A percentile compares a stretch with the other conserved stretches of the same genome.
Conservation (phyloP, 2,113 vertebrate species). For the Cololabis saira region DNA sequence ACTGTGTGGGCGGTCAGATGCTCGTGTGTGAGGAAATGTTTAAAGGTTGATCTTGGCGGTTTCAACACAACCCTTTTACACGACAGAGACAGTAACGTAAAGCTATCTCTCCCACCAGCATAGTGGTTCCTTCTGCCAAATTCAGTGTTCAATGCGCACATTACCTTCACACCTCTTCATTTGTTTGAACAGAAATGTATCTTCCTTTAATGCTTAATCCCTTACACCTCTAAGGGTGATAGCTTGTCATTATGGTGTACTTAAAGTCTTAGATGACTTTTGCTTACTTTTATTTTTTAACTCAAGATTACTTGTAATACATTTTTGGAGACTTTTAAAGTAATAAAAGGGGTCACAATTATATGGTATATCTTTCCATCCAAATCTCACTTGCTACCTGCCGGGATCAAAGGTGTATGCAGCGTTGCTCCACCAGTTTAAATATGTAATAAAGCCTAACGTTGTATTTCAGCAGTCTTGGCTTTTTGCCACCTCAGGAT, state of each 20-base stretch:
- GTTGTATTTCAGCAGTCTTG: constrained; percentile 36
- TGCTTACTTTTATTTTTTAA: constrained; percentile 9
- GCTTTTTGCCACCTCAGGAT: constrained; percentile 43
- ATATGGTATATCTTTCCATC: background rate
- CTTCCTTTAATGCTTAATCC: constrained; percentile 36
- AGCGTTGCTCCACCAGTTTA: constrained; percentile 23
- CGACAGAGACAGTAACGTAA: constrained; percentile 62
- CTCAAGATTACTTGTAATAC: background rate
- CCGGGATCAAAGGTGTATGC: constrained; percentile 7
- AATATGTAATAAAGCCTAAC: constrained; percentile 2
- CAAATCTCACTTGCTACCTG: background rate
- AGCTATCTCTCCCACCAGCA: constrained; percentile 68
- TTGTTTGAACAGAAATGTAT: constrained; percentile 44
- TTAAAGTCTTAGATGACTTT: constrained; percentile 29
- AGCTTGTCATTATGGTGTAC: constrained; percentile 26
- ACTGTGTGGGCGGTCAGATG: constrained; percentile 76
- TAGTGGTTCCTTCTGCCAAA: constrained; percentile 66
- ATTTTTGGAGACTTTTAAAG: background rate
- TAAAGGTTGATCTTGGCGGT: constrained; percentile 74
- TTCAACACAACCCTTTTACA: constrained; percentile 73
- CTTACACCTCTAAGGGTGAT: constrained; percentile 14
- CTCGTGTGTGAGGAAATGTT: constrained; percentile 79
- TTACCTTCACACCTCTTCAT: constrained; percentile 55
- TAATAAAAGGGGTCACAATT: background rate
- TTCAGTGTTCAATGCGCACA: constrained; percentile 53